A percentile compares a stretch with the other conserved stretches of the same genome.
These are phyloP conservation scores for Drosophila ezoana DNA, from an alignment of 2,888 invertebrate genomes.

Conservation along the genomic window DNA sequence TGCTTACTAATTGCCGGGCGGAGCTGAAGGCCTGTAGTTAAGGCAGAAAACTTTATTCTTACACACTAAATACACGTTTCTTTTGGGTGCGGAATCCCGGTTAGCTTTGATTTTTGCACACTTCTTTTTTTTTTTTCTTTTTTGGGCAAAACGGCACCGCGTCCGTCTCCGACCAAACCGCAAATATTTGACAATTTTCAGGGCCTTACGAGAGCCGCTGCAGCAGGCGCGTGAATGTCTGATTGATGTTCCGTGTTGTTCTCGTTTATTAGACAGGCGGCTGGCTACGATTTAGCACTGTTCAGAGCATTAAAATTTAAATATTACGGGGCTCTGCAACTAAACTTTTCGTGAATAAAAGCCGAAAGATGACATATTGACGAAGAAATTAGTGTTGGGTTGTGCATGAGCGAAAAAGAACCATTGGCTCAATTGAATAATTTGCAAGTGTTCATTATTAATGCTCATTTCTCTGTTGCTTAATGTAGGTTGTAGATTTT, in stretches of 20 bases:
- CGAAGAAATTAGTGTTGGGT: constrained; percentile 62
- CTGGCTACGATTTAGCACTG: constrained; percentile 35
- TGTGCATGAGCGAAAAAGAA: constrained; percentile 29
- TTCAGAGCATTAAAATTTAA: constrained; percentile 46
- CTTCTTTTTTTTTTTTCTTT: constrained; percentile 21
- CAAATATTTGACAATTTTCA: constrained; percentile 50
- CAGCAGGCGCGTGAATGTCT: constrained; percentile 15
- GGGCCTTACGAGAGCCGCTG: constrained; percentile 32
- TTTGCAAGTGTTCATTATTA: not conserved
- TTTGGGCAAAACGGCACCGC: constrained; percentile 54
- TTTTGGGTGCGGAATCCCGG: constrained; percentile 19
- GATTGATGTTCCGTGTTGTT: constrained; percentile 20
- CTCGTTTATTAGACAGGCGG: constrained; percentile 19
- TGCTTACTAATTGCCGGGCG: constrained; percentile 50
- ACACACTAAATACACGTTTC: constrained; percentile 58
- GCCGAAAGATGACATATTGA: constrained; percentile 77
- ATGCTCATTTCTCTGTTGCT: not conserved
- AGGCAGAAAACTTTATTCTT: constrained; percentile 60
- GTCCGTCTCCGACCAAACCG: constrained; percentile 51
- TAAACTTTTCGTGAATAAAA: constrained; percentile 76
- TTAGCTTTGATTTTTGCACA: constrained; percentile 25
- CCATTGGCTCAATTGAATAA: constrained; percentile 29
- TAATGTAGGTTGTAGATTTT: not conserved
- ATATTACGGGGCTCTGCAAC: constrained; percentile 50
- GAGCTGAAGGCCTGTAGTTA: constrained; percentile 31